Conservation (phyloP, 2,113 vertebrate species). For the Antidorcas marsupialis region DNA sequence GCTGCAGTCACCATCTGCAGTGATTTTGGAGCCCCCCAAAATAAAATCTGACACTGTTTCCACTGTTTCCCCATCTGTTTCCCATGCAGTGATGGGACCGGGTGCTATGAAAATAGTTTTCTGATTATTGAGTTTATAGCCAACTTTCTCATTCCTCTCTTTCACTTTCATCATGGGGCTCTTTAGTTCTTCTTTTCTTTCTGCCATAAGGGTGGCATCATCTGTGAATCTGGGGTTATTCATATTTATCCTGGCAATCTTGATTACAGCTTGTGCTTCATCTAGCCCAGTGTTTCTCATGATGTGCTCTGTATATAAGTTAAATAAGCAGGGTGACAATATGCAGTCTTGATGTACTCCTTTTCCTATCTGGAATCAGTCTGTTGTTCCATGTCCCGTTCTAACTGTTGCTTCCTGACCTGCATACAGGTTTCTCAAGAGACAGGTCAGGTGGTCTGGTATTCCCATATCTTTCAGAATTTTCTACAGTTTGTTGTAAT, state of each 20-base stretch:
- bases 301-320: not conserved
- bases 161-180: not conserved
- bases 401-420: not conserved
- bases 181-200: not conserved
- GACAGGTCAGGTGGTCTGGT: not conserved
- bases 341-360: not conserved
- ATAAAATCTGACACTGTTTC: not conserved
- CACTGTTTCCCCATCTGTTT: not conserved
- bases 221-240: not conserved
- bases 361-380: not conserved
- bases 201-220: not conserved
- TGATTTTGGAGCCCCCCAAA: not conserved
- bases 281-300: not conserved
- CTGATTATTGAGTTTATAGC: not conserved
- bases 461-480: not conserved
- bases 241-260: not conserved
- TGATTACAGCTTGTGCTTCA: not conserved
- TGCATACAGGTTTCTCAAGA: not conserved
- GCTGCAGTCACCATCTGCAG: not conserved
- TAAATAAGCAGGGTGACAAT: not conserved
- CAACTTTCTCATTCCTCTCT: not conserved
- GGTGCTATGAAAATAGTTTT: not conserved
- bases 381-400: fast-evolving
- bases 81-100: not conserved
- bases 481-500: not conserved